Evolutionary conservation across 2,797 vertebrate genomes (phyloP), one percentile per base, ranked within the genome.

Genomic region (Acanthis flammea): DNA sequence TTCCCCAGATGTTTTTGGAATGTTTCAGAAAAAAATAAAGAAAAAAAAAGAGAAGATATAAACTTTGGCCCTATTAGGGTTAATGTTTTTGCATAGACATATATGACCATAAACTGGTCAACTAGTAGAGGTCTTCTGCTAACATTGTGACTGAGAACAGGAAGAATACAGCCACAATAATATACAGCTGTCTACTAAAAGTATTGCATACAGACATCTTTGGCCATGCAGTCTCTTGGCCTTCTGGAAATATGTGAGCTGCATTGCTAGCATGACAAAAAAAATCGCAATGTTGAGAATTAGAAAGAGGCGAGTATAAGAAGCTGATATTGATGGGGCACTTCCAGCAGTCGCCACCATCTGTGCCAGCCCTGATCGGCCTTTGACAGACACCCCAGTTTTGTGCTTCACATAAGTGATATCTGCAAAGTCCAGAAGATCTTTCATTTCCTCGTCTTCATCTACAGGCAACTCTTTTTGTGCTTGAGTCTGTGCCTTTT

Each of bases 261-360:
- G 98, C 97, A 99, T 97, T 13, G 99, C 98, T 96, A 99, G 94
- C 96, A 99, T 98, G 96, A 99, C 96, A 77, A 99, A 99, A 97
- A 99, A 99, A 79, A 99, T 99, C 58, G 98, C 98, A 24, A 99
- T 99, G 97, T 99, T 99, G 90, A 99, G 96, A 74, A 99, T 98
- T 48, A 99, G 98, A 94, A 99, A 99, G 12, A 99, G 98, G 57
- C 99, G 98, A 31, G 99, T 99, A 63, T 99, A 99, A 1, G 99
- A 99, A 66, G 98, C 97, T 4, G 98, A 98, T 95, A 97, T 97
- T 10, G 98, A 97, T 4, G 97, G 88, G 48, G 98, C 95, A 37
- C 98, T 98, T 76, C 95, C 98, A 45, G 97, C 95, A 10, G 98
- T 98, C 0, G 98, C 95, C 90, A 96, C 94, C 98, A 98, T 97